A percentile compares a stretch with the other conserved stretches of the same genome.
These are phyloP conservation scores for Pharmacophagus antenor DNA, from an alignment of 2,888 invertebrate species.

Conservation along the genomic window DNA sequence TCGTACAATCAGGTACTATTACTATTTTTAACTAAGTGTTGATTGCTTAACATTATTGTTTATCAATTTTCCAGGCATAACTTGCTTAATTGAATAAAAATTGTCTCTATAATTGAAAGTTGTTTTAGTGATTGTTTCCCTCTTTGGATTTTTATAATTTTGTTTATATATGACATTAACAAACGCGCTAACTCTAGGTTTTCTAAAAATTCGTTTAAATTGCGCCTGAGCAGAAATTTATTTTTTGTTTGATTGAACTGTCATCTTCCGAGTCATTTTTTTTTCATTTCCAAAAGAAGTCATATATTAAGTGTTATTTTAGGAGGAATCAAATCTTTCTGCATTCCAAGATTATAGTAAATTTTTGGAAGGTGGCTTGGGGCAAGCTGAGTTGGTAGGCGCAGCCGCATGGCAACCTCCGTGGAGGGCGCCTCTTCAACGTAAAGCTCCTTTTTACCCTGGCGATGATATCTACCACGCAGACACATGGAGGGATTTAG, in stretches of 20 bases:
- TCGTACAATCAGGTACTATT: constrained; percentile 78
- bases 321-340: constrained; percentile 73
- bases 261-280: no score
- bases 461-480: constrained; percentile 76
- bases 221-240: no score
- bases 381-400: constrained; percentile 79
- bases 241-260: no score
- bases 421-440: constrained; percentile 80
- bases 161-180: no score
- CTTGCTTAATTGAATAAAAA: neutral
- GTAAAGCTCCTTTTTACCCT: constrained; percentile 80
- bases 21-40: neutral
- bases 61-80: neutral
- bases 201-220: no score
- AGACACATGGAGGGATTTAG: constrained; percentile 75
- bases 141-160: no score
- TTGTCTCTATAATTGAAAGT: neutral
- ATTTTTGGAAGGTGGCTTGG: constrained; percentile 77
- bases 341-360: constrained; percentile 81
- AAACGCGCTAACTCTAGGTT: no score
- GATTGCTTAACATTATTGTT: neutral
- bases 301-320: neutral
- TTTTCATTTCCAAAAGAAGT: no score
- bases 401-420: constrained; percentile 78
- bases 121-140: no score